phyloP scores from a whole-genome alignment of 2,797 vertebrate species.

The Catostomus latipinnis region DNA sequence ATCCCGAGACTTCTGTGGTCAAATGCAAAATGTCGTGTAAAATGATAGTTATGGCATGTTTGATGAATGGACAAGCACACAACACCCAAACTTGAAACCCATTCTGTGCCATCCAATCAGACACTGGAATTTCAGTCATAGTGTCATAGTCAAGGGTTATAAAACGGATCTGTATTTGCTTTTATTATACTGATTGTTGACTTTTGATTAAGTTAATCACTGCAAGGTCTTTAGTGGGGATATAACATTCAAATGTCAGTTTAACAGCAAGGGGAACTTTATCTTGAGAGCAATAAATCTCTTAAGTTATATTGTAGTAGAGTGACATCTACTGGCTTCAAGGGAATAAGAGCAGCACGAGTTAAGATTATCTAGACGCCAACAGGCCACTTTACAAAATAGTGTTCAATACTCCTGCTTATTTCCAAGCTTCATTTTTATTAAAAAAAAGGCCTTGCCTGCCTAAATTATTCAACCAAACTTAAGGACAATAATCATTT shows the following conservation, averaged over 20 bases:
- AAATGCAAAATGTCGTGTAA: background rate
- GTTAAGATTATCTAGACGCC: background rate
- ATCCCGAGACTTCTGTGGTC: background rate
- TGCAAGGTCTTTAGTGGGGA: background rate
- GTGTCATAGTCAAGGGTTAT: background rate
- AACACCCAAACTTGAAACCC: background rate
- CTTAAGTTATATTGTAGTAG: background rate
- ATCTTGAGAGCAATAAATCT: background rate
- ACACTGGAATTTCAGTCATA: background rate
- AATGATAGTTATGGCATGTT: too few species aligned
- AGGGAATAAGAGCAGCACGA: slow-evolving; percentile 27
- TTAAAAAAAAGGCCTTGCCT: background rate
- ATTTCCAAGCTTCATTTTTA: background rate
- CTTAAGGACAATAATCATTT: background rate
- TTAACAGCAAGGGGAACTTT: background rate
- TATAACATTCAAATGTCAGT: slow-evolving; percentile 25
- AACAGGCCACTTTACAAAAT: too few species aligned
- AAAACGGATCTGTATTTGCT: background rate
- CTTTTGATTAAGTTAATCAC: background rate
- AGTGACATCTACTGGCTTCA: slow-evolving; percentile 46
- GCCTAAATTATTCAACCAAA: background rate
- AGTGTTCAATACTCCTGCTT: too few species aligned
- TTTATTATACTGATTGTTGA: background rate
- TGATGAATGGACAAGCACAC: background rate
- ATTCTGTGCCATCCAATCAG: background rate